Conservation (phyloP, 2,888 invertebrate genomes). For the Xestia xanthographa region DNA sequence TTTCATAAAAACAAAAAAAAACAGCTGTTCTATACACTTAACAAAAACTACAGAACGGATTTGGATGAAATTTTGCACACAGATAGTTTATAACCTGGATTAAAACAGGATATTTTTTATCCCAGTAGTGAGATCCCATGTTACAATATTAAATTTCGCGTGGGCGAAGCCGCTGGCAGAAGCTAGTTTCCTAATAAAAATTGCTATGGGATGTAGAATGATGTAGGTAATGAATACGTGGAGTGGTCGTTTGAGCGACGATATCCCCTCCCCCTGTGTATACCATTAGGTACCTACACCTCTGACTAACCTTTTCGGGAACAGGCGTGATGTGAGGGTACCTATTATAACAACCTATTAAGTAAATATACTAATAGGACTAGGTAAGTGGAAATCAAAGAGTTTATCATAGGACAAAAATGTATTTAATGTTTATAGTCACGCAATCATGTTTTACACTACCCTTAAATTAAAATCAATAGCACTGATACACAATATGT, state of each 20-base stretch:
- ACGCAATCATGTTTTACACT: constrained; percentile 8
- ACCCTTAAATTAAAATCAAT: background rate
- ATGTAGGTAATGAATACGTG: background rate
- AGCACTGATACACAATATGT: background rate
- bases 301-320: background rate
- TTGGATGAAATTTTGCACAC: no score
- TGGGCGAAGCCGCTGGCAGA: no score
- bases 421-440: constrained; percentile 4
- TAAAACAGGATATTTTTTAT: no score
- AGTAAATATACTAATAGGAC: background rate
- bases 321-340: background rate
- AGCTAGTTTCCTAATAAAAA: no score
- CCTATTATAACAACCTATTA: background rate
- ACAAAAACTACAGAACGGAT: no score
- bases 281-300: background rate
- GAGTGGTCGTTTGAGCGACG: background rate
- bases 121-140: no score
- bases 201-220: background rate
- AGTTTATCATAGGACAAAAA: background rate
- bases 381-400: constrained; percentile 19
- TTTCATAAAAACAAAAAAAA: no score
- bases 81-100: no score
- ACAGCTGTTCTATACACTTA: no score
- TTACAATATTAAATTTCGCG: no score
- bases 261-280: background rate